Conservation (phyloP, 1,140 invertebrate genomes). For the Pogonomyrmex californicus region DNA sequence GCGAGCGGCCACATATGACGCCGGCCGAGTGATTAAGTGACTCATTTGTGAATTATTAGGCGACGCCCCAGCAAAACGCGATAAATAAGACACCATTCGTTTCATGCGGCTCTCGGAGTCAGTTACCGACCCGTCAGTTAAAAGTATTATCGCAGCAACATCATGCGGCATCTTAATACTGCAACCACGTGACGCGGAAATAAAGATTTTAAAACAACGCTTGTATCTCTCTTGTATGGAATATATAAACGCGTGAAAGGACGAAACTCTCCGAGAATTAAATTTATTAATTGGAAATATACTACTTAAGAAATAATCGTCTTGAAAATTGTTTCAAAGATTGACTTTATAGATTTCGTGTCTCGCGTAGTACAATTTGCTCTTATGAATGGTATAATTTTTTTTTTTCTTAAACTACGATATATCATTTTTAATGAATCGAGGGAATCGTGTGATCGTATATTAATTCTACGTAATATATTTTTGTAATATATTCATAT, state of each 20-base stretch:
- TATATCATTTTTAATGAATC: neutral
- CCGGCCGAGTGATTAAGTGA: slow-evolving; percentile 42
- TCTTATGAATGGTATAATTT: neutral
- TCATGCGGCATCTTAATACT: slow-evolving; percentile 1
- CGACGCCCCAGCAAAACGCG: slow-evolving; percentile 49
- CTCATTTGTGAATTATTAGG: slow-evolving; percentile 56
- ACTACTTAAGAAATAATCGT: too few relatives aligned
- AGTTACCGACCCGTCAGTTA: slow-evolving; percentile 10
- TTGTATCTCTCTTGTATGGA: neutral
- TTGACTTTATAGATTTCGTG: neutral
- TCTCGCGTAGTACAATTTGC: neutral
- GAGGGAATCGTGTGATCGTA: neutral
- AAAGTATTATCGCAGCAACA: neutral
- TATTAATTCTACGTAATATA: neutral
- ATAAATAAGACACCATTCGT: slow-evolving; percentile 51
- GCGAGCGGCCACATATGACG: slow-evolving; percentile 22
- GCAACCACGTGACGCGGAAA: neutral
- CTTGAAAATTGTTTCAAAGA: too few relatives aligned
- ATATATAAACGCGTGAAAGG: neutral
- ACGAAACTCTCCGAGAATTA: neutral
- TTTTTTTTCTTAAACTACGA: neutral
- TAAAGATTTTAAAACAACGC: neutral
- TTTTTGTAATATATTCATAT: slow-evolving; percentile 15
- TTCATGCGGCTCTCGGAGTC: neutral
- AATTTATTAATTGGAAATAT: neutral